Base-by-base conservation (phyloP, 2,888 invertebrate genomes). In the Macrophya annulata region DNA sequence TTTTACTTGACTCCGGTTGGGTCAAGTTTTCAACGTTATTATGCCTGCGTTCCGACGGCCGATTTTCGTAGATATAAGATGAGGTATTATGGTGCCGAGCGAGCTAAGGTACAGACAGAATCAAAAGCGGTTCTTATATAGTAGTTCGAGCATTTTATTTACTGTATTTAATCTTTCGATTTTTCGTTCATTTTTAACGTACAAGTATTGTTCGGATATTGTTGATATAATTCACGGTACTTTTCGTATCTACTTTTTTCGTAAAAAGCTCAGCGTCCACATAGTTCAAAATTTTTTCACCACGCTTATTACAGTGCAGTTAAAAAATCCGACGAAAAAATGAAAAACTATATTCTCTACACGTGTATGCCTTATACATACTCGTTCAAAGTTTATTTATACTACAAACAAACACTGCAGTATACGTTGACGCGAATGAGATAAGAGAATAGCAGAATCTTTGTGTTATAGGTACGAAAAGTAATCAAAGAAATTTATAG, bases 1-100 rank as follows among this genome's bases (percentile, higher is more conserved):
- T 55, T 55, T 55, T n/a, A 55, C 55, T 55, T 55, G 55, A 68
- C 37, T 17, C 10, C 68, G 37, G 17, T 12, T 68, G 31, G 68
- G 68, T 68, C 68, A 37, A 68, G 68, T 68, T 68, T 37, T 68
- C 68, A 37, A 68, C 31, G 25, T 68, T 68, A 68, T 37, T 68
- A 68, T 74, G 72, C 17, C 40, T 74, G n/a, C 72, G 72, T 51
- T 51, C 81, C 81, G 62, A 81, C 81, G 81, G 81, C 37, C 81
- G 81, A 81, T 62, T 77, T 77, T 77, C 51, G 48, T 51, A 31
- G 51, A 51, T 51, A 51, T 55, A 77, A 48, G 31, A 48, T 31
- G 77, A 48, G 45, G 77, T 48, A 31, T 48, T 31, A 55, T 37
- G 25, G 15, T 37, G 68, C 68, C 37, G 68, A 31, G 37, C 68